phyloP scores from a whole-genome alignment of 1,140 invertebrate species.

The Dysdera silvatica region DNA sequence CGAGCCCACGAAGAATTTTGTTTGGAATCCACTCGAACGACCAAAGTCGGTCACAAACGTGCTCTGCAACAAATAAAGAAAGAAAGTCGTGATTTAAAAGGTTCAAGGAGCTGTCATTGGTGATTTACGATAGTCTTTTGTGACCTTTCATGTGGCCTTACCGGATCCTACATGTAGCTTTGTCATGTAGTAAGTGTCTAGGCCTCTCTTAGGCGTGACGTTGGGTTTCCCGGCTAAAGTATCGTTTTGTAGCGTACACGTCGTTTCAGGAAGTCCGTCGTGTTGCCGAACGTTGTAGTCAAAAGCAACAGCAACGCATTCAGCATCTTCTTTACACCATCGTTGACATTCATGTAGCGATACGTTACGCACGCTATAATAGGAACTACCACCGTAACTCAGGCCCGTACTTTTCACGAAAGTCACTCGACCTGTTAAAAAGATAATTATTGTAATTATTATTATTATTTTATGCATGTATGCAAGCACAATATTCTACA shows the following conservation, averaged over 20 bases:
- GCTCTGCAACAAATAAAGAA: slow-evolving; percentile 52
- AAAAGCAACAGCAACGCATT: slow-evolving; percentile 82
- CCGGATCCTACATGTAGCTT: slow-evolving; percentile 79
- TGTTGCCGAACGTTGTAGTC: slow-evolving; percentile 84
- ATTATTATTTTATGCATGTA: too few relatives aligned
- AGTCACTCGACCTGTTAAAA: slow-evolving; percentile 54
- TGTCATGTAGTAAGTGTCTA: slow-evolving; percentile 91
- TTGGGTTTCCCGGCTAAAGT: slow-evolving; percentile 65
- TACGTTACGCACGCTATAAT: slow-evolving; percentile 84
- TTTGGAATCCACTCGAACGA: slow-evolving; percentile 86
- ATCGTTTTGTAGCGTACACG: slow-evolving; percentile 86
- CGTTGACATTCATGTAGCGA: slow-evolving; percentile 89
- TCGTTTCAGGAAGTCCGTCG: slow-evolving; percentile 81
- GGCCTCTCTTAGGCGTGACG: slow-evolving; percentile 64
- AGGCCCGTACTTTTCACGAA: slow-evolving; percentile 88
- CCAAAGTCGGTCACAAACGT: slow-evolving; percentile 82
- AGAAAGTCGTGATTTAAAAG: neutral
- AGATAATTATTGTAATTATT: too few relatives aligned
- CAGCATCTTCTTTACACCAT: slow-evolving; percentile 82
- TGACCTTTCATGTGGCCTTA: slow-evolving; percentile 45
- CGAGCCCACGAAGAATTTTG: slow-evolving; percentile 77
- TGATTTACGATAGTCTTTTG: neutral
- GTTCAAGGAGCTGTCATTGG: neutral
- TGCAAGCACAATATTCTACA: too few relatives aligned
- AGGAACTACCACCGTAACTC: slow-evolving; percentile 80